Base-by-base conservation (phyloP, 1,140 invertebrate species). In the Aleiodes sp. region DNA sequence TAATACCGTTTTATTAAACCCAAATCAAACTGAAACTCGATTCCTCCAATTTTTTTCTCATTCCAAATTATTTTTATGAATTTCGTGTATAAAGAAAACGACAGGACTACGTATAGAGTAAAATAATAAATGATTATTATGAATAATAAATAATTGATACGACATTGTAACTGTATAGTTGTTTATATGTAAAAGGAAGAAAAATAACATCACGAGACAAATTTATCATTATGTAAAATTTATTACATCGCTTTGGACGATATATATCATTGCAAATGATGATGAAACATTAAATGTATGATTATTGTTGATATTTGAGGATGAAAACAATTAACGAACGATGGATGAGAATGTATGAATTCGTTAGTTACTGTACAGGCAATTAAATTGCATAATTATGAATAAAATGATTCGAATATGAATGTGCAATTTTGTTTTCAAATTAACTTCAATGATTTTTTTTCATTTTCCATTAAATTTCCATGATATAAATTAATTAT, bases 341-440 rank as follows among this genome's bases (percentile, higher is more conserved):
- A n/a, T n/a, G n/a, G n/a, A n/a, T n/a, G n/a, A n/a, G n/a, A n/a
- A n/a, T n/a, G n/a, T n/a, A n/a, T n/a, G n/a, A n/a, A n/a, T n/a
- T n/a, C n/a, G n/a, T n/a, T n/a, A n/a, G n/a, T n/a, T 57, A 33
- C 12, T 67, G 72, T 78, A 77, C 76, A 77, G 77, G 76, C 75
- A 77, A 76, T 71, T 66, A 70, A 76, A 76, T 76, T 77, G 69
- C 72, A 63, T 71, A 65, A 73, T 74, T 71, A 76, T 77, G 70
- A 78, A 78, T 78, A 78, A 78, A 78, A 24, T 67, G 46, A 67
- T 64, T 43, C 37, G 29, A 64, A 64, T 41, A 64, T 24, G n/a
- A 41, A 14, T 41, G 7, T 33, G 46, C 4, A 35, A 56, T 31
- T 61, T 60, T 31, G 21, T 8, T 31, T n/a, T n/a, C n/a, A n/a